Percentiles rank a stretch among this genome's conserved stretches.
phyloP scores from a whole-genome alignment of 2,113 vertebrate genomes.

The Acrocephalus kingi region DNA sequence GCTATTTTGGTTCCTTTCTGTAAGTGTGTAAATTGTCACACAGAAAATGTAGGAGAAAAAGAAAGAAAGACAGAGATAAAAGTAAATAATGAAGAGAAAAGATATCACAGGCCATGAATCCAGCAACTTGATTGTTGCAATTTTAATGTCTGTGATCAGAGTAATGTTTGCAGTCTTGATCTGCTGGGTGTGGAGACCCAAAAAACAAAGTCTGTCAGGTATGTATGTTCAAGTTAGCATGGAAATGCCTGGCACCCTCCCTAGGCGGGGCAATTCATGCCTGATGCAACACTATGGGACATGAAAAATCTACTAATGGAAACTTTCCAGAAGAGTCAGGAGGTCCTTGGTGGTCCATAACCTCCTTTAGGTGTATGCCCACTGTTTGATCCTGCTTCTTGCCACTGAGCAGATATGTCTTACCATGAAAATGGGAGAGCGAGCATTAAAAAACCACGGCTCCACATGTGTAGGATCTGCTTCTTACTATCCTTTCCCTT shows the following conservation, averaged over 20 bases:
- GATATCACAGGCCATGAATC: neutral
- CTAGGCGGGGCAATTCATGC: rapidly evolving
- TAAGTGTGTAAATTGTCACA: neutral
- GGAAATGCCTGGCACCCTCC: neutral
- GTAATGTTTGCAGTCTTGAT: neutral
- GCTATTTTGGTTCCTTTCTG: neutral
- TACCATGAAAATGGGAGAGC: rapidly evolving
- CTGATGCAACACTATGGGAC: neutral
- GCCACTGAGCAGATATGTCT: neutral
- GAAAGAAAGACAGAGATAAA: neutral
- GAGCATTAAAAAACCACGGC: neutral
- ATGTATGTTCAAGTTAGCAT: neutral
- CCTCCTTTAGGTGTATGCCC: neutral
- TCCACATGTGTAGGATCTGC: neutral
- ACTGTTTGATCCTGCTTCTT: neutral
- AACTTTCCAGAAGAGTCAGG: neutral
- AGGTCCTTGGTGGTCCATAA: no score
- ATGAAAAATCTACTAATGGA: no score
- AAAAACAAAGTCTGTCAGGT: neutral
- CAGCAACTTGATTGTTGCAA: neutral
- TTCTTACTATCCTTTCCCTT: neutral
- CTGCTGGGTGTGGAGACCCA: rapidly evolving
- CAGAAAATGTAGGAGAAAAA: neutral
- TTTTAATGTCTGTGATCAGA: neutral
- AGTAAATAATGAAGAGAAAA: neutral